A percentile compares a stretch with the other conserved stretches of the same genome.
These are phyloP conservation scores for Tachina grossa DNA, from an alignment of 2,888 invertebrate species.

Conservation along the genomic window DNA sequence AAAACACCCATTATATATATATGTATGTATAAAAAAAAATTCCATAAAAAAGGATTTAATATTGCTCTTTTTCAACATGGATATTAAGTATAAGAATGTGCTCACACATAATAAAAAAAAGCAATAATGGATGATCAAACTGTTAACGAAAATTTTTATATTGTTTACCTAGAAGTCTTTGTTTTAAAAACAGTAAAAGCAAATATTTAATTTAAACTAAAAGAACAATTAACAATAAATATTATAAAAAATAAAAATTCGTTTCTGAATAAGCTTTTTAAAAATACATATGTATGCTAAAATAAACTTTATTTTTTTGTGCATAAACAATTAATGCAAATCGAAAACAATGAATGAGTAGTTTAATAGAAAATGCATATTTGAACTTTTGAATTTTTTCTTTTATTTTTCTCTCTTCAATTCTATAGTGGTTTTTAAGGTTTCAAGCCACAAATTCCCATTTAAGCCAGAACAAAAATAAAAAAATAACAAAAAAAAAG, in stretches of 20 bases:
- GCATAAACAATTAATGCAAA: slow-evolving; percentile 56
- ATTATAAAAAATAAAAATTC: slow-evolving; percentile 1
- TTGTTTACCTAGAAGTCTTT: slow-evolving; percentile 36
- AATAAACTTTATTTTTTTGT: slow-evolving; percentile 14
- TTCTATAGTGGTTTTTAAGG: slow-evolving; percentile 23
- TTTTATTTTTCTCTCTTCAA: background rate
- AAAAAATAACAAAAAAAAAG: background rate
- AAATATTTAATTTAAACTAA: slow-evolving; percentile 29
- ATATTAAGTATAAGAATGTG: too few species aligned
- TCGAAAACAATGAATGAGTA: slow-evolving; percentile 38
- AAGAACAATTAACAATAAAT: slow-evolving; percentile 40
- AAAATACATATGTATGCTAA: slow-evolving; percentile 40
- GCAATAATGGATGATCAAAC: too few species aligned
- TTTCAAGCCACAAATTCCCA: slow-evolving; percentile 43
- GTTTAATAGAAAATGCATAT: slow-evolving; percentile 34
- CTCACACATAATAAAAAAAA: too few species aligned
- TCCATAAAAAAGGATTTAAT: too few species aligned
- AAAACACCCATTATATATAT: too few species aligned
- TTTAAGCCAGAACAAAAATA: slow-evolving; percentile 4
- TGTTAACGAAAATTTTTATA: slow-evolving; percentile 8
- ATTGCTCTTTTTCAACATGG: too few species aligned
- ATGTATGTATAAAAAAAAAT: too few species aligned
- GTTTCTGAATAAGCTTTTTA: slow-evolving; percentile 21
- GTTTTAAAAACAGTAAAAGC: background rate
- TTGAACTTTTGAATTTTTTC: slow-evolving; percentile 53